Percentiles rank a stretch among this genome's conserved stretches.
phyloP scores from a whole-genome alignment of 2,888 invertebrate genomes.

The Monopis laevigella region DNA sequence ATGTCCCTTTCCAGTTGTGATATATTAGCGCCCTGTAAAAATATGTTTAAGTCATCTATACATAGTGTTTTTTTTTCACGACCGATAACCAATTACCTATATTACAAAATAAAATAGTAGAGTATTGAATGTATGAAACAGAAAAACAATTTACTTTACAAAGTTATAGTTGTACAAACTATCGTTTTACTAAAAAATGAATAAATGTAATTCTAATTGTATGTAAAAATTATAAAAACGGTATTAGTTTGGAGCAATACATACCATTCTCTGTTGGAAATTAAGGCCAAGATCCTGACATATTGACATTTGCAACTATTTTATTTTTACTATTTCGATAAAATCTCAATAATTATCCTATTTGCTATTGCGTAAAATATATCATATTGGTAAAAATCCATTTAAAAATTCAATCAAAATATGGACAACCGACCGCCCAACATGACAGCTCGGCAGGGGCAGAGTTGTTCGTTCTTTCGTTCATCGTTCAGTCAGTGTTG shows the following conservation, averaged over 20 bases:
- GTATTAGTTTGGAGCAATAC: conserved; percentile 16
- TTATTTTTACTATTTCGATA: conserved; percentile 22
- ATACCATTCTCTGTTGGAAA: conserved; percentile 67
- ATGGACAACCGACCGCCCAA: conserved; percentile 37
- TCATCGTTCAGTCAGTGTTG: too few relatives aligned
- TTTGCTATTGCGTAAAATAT: background rate
- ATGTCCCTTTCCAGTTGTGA: conserved; percentile 99
- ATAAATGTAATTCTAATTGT: too few relatives aligned
- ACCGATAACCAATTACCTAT: too few relatives aligned
- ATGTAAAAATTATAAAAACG: background rate
- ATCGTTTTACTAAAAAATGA: too few relatives aligned
- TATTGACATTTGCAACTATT: conserved; percentile 67
- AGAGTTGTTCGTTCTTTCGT: too few relatives aligned
- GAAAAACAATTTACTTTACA: too few relatives aligned
- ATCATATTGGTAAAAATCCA: conserved; percentile 1
- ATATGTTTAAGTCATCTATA: too few relatives aligned
- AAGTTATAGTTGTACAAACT: too few relatives aligned
- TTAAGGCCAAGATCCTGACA: conserved; percentile 68
- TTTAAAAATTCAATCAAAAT: conserved; percentile 29
- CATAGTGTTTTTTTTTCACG: too few relatives aligned
- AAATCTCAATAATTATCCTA: conserved; percentile 7
- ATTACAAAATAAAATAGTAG: too few relatives aligned
- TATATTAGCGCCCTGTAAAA: conserved; percentile 94
- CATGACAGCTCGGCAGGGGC: conserved; percentile 26
- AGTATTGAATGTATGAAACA: too few relatives aligned